Conservation (phyloP, 2,113 vertebrate genomes). For the Archocentrus centrarchus region DNA sequence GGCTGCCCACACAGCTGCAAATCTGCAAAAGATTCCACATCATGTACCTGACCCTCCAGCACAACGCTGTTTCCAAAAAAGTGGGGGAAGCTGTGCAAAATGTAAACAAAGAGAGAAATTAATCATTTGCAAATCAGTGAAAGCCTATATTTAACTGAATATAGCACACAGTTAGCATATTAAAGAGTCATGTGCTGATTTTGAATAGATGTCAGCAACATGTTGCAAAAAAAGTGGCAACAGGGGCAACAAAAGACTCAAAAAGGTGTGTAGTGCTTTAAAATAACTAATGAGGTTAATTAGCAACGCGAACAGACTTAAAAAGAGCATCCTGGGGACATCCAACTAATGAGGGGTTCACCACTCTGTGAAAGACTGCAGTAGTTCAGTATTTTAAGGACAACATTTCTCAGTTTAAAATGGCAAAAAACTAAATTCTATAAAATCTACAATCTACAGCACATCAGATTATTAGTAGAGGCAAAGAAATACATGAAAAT, state of each 20-base stretch:
- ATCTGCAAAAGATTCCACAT: constrained; percentile 19
- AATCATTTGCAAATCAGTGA: not conserved
- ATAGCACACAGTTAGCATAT: not conserved
- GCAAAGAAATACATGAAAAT: not conserved
- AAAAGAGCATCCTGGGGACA: constrained; percentile 1
- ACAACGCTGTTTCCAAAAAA: not conserved
- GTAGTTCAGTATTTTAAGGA: not conserved
- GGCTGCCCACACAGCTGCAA: constrained; percentile 37
- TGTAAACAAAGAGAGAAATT: not conserved
- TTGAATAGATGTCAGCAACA: not conserved
- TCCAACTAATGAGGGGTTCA: not conserved
- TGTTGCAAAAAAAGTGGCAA: not conserved
- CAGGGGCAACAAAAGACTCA: not conserved
- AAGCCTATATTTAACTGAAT: not conserved
- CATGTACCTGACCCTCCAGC: constrained; percentile 31
- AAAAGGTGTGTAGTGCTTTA: not conserved
- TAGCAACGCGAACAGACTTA: not conserved
- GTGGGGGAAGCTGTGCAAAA: not conserved
- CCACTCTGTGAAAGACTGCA: not conserved
- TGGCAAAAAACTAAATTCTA: not conserved
- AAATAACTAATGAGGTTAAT: not conserved
- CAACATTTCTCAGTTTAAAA: not conserved
- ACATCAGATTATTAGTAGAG: not conserved
- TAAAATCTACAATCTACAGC: not conserved
- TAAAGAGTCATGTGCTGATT: not conserved